Percentiles rank a stretch among this genome's conserved stretches.
Conservation (phyloP, 2,113 vertebrate species). For the Symphodus melops region DNA sequence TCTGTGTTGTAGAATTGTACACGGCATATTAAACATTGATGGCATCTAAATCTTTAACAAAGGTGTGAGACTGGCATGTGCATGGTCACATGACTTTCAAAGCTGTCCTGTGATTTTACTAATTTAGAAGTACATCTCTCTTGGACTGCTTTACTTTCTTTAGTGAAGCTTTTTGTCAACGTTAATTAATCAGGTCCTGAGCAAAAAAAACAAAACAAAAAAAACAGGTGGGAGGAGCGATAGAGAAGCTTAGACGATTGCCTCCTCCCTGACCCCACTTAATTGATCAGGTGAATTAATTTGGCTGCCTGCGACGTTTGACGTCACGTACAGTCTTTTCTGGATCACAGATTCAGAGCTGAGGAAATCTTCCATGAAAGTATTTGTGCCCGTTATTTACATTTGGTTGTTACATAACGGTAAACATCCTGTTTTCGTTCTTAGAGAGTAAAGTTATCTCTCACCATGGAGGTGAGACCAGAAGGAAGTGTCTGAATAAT, state of each 20-base stretch:
- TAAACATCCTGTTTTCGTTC: background rate
- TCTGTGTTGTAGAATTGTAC: background rate
- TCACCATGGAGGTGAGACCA: background rate
- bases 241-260: constrained; percentile 54
- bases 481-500: background rate
- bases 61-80: background rate
- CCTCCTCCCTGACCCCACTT: constrained; percentile 24
- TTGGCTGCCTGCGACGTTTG: constrained; percentile 7
- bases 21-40: background rate
- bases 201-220: background rate
- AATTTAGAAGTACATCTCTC: constrained; percentile 7
- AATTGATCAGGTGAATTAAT: constrained; percentile 50
- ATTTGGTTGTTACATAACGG: background rate
- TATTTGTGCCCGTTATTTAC: constrained; percentile 14
- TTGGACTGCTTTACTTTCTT: constrained; percentile 34
- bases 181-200: constrained; percentile 40
- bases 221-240: constrained; percentile 1
- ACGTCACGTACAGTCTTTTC: constrained; percentile 34
- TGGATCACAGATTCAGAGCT: constrained; percentile 22
- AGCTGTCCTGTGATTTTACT: background rate
- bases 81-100: background rate
- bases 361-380: constrained; percentile 16
- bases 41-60: background rate
- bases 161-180: constrained; percentile 35
- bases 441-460: background rate